phyloP scores from a whole-genome alignment of 2,888 invertebrate species.

The Flexamia atlantica region DNA sequence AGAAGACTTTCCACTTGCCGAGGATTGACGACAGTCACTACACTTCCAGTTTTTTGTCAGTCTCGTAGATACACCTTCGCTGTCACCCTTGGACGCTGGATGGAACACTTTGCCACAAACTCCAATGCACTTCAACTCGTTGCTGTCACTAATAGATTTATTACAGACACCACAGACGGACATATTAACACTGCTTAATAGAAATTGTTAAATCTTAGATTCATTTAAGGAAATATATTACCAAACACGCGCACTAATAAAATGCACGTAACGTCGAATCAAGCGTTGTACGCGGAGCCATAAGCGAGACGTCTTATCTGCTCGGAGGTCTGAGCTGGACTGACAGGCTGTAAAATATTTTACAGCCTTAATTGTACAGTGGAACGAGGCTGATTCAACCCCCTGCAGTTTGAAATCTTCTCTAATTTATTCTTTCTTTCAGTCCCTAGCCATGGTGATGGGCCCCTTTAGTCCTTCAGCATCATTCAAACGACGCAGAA shows the following conservation, averaged over 20 bases:
- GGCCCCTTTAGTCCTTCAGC: too few relatives aligned
- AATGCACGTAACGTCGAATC: background rate
- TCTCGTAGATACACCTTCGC: background rate
- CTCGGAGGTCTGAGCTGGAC: conserved; percentile 21
- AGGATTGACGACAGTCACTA: background rate
- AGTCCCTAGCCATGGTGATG: too few relatives aligned
- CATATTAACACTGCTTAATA: background rate
- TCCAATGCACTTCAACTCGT: background rate
- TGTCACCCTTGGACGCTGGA: background rate
- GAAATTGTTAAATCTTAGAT: background rate
- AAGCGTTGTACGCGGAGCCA: background rate
- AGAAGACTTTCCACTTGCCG: background rate
- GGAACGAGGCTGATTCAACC: too few relatives aligned
- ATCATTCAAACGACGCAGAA: too few relatives aligned
- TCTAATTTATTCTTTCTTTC: too few relatives aligned
- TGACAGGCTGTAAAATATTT: too few relatives aligned
- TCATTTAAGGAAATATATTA: background rate
- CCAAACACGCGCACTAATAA: background rate
- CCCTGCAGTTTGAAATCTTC: too few relatives aligned
- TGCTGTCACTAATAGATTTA: background rate
- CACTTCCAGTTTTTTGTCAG: background rate
- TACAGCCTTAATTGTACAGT: too few relatives aligned
- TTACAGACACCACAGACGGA: conserved; percentile 20
- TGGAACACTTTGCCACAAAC: background rate
- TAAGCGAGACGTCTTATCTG: conserved; percentile 1